These are phyloP conservation scores for Erythrolamprus reginae DNA, from an alignment of 2,113 vertebrate genomes.

Conservation along the genomic window DNA sequence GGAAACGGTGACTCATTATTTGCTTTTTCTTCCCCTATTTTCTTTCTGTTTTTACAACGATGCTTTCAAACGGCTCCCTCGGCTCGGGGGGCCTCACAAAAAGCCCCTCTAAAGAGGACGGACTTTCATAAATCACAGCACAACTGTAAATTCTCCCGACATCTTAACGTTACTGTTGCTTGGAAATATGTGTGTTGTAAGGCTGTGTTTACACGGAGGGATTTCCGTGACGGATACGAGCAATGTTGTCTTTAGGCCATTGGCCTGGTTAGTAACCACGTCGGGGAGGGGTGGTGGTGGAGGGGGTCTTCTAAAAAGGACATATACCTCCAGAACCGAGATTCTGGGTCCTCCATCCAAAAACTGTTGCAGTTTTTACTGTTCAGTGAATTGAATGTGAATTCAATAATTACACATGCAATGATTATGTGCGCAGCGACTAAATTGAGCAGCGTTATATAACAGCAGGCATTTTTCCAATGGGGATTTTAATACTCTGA, in stretches of 20 bases:
- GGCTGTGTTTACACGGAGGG: not conserved
- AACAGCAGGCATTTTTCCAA: too few relatives aligned
- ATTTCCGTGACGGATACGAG: not conserved
- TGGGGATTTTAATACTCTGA: too few relatives aligned
- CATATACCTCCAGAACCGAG: too few relatives aligned
- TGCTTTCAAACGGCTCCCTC: not conserved
- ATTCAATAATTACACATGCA: too few relatives aligned
- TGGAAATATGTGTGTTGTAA: not conserved
- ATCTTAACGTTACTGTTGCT: not conserved
- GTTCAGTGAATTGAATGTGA: not conserved
- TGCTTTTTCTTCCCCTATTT: not conserved
- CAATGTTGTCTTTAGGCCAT: not conserved
- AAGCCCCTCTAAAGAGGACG: not conserved
- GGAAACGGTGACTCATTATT: not conserved
- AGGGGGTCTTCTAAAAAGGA: not conserved
- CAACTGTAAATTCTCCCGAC: conserved; percentile 7
- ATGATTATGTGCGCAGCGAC: too few relatives aligned
- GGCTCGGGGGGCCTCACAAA: not conserved
- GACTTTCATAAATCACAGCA: not conserved
- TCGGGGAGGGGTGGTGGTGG: too few relatives aligned
- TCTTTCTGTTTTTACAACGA: not conserved
- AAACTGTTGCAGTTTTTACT: too few relatives aligned
- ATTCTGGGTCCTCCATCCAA: not conserved
- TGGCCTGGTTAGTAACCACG: not conserved
- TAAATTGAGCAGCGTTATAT: too few relatives aligned